Base-by-base conservation (phyloP, 2,797 vertebrate species). In the Syngnathus rostellatus region DNA sequence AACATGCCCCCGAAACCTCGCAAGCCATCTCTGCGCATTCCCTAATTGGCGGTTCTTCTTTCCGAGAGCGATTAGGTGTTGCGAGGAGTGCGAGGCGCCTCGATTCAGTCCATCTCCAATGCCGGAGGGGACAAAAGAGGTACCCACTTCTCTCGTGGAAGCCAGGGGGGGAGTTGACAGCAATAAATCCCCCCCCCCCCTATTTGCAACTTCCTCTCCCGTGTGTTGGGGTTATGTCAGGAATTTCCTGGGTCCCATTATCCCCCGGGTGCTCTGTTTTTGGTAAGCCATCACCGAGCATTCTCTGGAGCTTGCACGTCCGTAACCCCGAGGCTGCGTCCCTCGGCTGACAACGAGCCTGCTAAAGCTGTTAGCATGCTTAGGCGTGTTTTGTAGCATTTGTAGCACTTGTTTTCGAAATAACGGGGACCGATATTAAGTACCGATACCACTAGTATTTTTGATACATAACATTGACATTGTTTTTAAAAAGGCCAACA, bases 191-290 rank as follows among this genome's bases (percentile, higher is more conserved):
- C 83, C 81, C 83, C 83, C 23, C 23, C 23, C 23, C 23, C 23
- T 23, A 23, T 72, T 75, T 86, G 31, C 83, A 74, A 85, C 85
- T 87, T 89, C 87, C 85, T 89, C 86, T 85, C 83, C 75, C 82
- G 87, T 87, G 89, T 90, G 87, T 83, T 84, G 84, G 85, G 88
- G 89, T 90, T 89, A 90, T 89, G 87, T 88, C 86, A 89, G 88
- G 89, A 90, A 90, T 90, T 85, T 89, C 88, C 87, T 76, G 78
- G 73, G 80, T 85, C 85, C 84, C 73, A 87, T 90, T 89, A 87
- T 86, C 81, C 79, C 75, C 75, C 75, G 41, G 64, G 79, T 83
- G 78, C 81, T 87, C 87, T 88, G 87, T 88, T 89, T 89, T 86
- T 87, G 87, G 88, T 89, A 88, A 89, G 84, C 87, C 82, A 80